Base-by-base conservation (phyloP, 2,888 invertebrate genomes). In the Rhabditoides inermis region DNA sequence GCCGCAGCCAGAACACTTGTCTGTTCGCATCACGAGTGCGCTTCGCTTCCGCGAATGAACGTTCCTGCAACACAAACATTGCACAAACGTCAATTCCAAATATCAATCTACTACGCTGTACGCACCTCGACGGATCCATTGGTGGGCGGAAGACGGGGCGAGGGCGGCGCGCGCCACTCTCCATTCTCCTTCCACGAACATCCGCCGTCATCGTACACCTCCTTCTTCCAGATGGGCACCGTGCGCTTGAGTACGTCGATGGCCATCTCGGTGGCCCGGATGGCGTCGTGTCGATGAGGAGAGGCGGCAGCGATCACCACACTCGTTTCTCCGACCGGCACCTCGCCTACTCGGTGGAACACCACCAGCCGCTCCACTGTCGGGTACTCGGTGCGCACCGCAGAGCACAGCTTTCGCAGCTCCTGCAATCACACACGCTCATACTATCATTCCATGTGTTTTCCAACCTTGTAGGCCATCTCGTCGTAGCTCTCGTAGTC, bases 161-260 rank as follows among this genome's bases (percentile, higher is more conserved):
- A n/a, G n/a, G n/a, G n/a, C n/a, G n/a, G n/a, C n/a, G n/a, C n/a
- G n/a, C n/a, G n/a, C 20, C 45, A 53, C 23, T 49, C 53, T 10
- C 44, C 44, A 30, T 53, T 53, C 28, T 49, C 53, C 25, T 53
- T 53, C 53, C 53, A 53, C 2, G 53, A 49, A 26, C 53, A 49
- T 12, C 45, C 45, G n/a, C 53, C 53, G 22, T 49, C 49, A 18
- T 49, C 49, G 18, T 53, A 53, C 28, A 53, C 40, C 28, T 53
- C 53, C 53, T 51, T 73, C 51, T 72, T 72, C 69, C 71, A 73
- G 39, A 73, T 73, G 22, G 73, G 73, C 22, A 72, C 70, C 2
- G 53, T 52, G 28, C 54, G 45, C 49, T 73, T 73, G 37, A 73
- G 49, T 23, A 61, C 59, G 49, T 73, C 65, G 46, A 73, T 74